Evolutionary conservation across 2,113 vertebrate species (phyloP).

Genomic region (Elephas maximus): DNA sequence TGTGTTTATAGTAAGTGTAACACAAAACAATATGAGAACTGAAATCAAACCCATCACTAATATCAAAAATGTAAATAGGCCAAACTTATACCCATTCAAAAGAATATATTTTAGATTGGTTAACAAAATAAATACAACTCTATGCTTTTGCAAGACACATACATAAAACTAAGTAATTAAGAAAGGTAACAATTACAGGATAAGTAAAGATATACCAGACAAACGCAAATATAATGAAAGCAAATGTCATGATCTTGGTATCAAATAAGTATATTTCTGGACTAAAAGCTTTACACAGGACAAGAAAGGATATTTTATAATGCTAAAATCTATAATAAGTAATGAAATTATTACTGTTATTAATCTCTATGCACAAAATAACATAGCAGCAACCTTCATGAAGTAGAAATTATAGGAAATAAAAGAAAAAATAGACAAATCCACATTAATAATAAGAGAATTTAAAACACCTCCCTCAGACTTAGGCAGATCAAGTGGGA

Average conservation of each 20-base stretch:
- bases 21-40: neutral
- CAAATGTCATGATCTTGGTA: neutral
- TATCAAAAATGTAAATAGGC: neutral
- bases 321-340: neutral
- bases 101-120: neutral
- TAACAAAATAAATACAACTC: neutral
- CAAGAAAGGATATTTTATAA: neutral
- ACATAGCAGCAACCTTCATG: neutral
- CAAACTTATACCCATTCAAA: neutral
- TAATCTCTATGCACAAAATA: neutral
- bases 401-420: neutral
- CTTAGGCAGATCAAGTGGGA: neutral
- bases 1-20: neutral
- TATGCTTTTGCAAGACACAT: neutral
- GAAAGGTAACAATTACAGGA: neutral
- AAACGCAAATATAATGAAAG: neutral
- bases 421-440: conserved; percentile 1
- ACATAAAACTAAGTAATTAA: neutral
- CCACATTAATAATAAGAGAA: neutral
- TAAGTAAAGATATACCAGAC: neutral
- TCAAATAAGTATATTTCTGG: neutral
- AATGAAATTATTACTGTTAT: neutral
- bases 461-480: neutral
- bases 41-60: neutral
- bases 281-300: neutral